Conservation (phyloP, 2,113 vertebrate genomes). For the Eretmochelys imbricata region DNA sequence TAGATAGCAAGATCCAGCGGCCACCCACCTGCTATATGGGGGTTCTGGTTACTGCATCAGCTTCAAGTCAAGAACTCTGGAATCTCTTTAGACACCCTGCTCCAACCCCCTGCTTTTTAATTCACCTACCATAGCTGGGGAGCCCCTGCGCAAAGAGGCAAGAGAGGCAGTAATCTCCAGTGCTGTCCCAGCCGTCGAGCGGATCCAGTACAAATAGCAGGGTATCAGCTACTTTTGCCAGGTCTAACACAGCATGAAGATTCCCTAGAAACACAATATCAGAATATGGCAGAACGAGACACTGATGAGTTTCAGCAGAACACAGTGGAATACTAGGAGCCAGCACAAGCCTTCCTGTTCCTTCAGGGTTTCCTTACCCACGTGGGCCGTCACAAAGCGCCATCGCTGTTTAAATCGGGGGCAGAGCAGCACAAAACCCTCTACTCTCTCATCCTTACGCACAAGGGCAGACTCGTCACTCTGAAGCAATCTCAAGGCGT, state of each 20-base stretch:
- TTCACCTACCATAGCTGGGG: constrained; percentile 88
- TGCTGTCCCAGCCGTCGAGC: constrained; percentile 90
- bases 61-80: fast-evolving
- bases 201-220: constrained; percentile 91
- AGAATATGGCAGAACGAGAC: not conserved
- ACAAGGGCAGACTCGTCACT: constrained; percentile 75
- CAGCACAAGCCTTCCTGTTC: fast-evolving
- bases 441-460: constrained; percentile 43
- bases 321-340: not conserved
- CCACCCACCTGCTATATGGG: fast-evolving
- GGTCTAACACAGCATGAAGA: constrained; percentile 88
- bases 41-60: not conserved
- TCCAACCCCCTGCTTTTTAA: fast-evolving
- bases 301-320: not conserved
- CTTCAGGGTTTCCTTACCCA: constrained; percentile 63
- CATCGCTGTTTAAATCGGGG: constrained; percentile 92
- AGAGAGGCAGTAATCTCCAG: constrained; percentile 92
- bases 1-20: not conserved
- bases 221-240: constrained; percentile 94
- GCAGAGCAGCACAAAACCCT: constrained; percentile 86
- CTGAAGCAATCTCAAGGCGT: constrained; percentile 79
- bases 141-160: constrained; percentile 96
- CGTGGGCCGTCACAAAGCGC: constrained; percentile 82
- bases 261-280: constrained; percentile 80
- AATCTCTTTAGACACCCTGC: fast-evolving